Evolutionary conservation across 2,797 vertebrate genomes (phyloP).

Genomic region (Lagodon rhomboides): DNA sequence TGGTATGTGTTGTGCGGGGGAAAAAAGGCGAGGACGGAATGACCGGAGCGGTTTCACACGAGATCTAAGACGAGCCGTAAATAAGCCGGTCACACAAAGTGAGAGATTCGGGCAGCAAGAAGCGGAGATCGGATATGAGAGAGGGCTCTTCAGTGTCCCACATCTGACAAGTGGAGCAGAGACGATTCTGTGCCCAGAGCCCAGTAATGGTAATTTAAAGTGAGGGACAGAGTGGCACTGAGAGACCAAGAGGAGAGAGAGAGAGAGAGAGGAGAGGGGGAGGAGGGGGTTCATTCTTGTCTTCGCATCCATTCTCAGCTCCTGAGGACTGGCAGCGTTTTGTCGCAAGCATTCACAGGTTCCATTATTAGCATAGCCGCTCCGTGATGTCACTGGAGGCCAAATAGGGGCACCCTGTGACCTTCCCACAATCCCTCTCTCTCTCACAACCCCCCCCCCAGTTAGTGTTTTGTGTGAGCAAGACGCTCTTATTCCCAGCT

Average conservation of each 20-base stretch:
- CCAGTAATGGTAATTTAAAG: constrained; percentile 81
- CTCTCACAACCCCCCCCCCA: constrained; percentile 44
- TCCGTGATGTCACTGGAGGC: constrained; percentile 79
- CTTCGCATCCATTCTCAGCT: constrained; percentile 63
- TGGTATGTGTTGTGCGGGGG: not conserved
- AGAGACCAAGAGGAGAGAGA: constrained; percentile 45
- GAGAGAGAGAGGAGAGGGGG: constrained; percentile 46
- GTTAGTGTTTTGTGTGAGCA: constrained; percentile 72
- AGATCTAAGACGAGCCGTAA: constrained; percentile 50
- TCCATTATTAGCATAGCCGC: constrained; percentile 76
- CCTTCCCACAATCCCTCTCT: constrained; percentile 80
- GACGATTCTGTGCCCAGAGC: constrained; percentile 71
- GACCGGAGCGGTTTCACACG: constrained; percentile 26
- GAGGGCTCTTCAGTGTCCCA: constrained; percentile 68
- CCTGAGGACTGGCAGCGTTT: constrained; percentile 58
- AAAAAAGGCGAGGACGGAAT: constrained; percentile 22
- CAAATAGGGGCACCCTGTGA: constrained; percentile 78
- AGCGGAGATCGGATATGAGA: constrained; percentile 50
- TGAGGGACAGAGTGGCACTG: constrained; percentile 71
- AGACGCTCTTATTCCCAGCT: constrained; percentile 68
- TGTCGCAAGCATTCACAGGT: constrained; percentile 70
- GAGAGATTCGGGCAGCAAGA: constrained; percentile 27
- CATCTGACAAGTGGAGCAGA: constrained; percentile 83
- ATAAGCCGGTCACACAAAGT: constrained; percentile 35
- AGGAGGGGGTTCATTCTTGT: constrained; percentile 56